Base-by-base conservation (phyloP, 2,888 invertebrate species). In the Chironomus riparius region DNA sequence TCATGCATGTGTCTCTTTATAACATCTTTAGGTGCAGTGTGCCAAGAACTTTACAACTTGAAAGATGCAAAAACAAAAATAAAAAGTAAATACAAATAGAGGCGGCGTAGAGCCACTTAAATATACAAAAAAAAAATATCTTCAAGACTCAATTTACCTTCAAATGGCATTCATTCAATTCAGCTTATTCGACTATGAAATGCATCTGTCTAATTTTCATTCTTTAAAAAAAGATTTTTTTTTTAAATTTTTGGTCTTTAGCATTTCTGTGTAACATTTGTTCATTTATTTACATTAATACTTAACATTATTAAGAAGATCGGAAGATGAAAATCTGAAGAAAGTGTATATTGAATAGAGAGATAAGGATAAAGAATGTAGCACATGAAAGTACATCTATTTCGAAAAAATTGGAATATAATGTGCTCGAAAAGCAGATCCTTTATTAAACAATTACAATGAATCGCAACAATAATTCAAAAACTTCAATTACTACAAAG, bases 221-320 rank as follows among this genome's bases (percentile, higher is more conserved):
- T 38, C 38, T 38, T 38, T 38, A 38, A 38, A 38, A 28, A 56
- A n/a, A 56, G 15, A 15, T 18, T 15, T 6, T 3, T 50, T n/a
- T 4, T n/a, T n/a, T n/a, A n/a, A n/a, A 15, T 50, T 2, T 6
- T 15, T 18, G 10, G 7, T 15, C 15, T 15, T 56, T 56, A 18
- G 56, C n/a, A 56, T 15, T 56, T 56, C 38, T 21, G 21, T 68
- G 68, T 50, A 61, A 61, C 73, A 73, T 73, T 73, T 73, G 62
- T 47, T 74, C 65, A 68, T 62, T 68, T 74, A 74, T 74, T 74
- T 74, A 74, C 74, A 74, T 74, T 74, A 47, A 22, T 24, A 47
- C 74, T 74, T 74, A 74, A 47, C 28, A 28, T 72, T n/a, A n/a
- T n/a, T 22, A 22, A 50, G 70, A 70, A 70, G 24, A 38, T 22